Base-by-base conservation (phyloP, 1,140 invertebrate species). In the Wasmannia auropunctata region DNA sequence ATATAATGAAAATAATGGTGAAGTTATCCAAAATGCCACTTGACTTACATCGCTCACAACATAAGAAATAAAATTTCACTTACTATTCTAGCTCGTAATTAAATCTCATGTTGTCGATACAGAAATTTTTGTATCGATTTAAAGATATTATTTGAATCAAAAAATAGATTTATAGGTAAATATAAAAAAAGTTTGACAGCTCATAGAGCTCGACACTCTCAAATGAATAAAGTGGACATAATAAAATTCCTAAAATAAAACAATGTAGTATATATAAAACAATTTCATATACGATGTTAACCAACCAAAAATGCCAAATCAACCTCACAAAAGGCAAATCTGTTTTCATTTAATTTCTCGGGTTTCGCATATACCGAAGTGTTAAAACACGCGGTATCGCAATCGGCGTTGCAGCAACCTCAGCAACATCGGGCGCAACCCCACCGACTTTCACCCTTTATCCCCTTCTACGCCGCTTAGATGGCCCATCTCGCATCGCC, bases 401-500 rank as follows among this genome's bases (percentile, higher is more conserved):
- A 72, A 72, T 72, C 67, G 79, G 19, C n/a, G 37, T 34, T 74
- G 67, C 65, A 56, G 34, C 69, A 72, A 81, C 65, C 79, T 81
- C 79, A 70, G 37, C 51, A 19, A 63, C 60, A 79, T 65, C 43
- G 60, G 43, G 43, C 60, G 28, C 76, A 58, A 46, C 67, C 79
- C 67, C 46, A 70, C 10, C 79, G 51, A 51, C 31, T 76, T 37
- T 63, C 81, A 76, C 72, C 81, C 74, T 84, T 84, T 84, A 62
- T 84, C 70, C 43, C 67, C 63, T 54, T 77, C 81, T 31, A 77
- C 22, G 43, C 10, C 43, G 46, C 34, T 77, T 85, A 85, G 56
- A 83, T 74, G 79, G 56, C 28, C 81, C 72, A 85, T 85, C 56
- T 63, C 43, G 70, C 22, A 25, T 56, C 81, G 72, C 81, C 79